Evolutionary conservation across 2,113 vertebrate genomes (phyloP), one percentile per base, ranked within the genome.

Genomic region (Formicarius rufipectus): DNA sequence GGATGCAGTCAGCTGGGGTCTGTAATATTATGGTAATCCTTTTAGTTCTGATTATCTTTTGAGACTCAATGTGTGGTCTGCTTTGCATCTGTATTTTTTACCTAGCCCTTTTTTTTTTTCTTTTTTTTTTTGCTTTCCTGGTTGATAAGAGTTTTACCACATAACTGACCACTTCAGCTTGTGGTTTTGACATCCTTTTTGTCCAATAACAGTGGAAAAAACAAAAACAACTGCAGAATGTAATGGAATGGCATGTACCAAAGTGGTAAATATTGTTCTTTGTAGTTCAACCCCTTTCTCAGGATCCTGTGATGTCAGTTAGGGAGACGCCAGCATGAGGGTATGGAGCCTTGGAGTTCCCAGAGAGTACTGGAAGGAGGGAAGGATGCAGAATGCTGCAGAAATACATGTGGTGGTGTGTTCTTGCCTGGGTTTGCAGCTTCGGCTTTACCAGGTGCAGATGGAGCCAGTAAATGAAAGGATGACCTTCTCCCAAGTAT

Each of bases 251-350:
- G 71, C 87, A 87, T 91, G 81, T 93, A 81, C 86, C 94, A 37
- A 94, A 96, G 91, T 79, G 69, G 60, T 92, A 92, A 95, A 92
- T 91, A 87, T 45, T 96, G 87, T 91, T 93, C 42, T 95, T 95
- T 75, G 89, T 84, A 72, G 87, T 87, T 95, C 40, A 76, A 4
- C 53, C 35, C 45, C 56, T 79, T 71, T 93, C 63, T 91, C 55
- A 89, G 56, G 56, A 66, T 92, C 44, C 60, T 87, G 56, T 81
- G 68, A 78, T 84, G 37, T 50, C 60, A 85, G 25, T 60, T 87
- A 87, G 67, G 63, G 53, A 89, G 66, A 84, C 62, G 49, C 63
- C 73, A 78, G 69, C 9, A 9, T 37, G 67, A 89, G 60, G 14
- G 19, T 87, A 44, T 78, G 56, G 76, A 73, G 63, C 62, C 35